A percentile compares a stretch with the other conserved stretches of the same genome.
These are phyloP conservation scores for Hydra vulgaris DNA, from an alignment of 30 jellyfish, hydroid and myxozoan genomes.

Conservation along the genomic window DNA sequence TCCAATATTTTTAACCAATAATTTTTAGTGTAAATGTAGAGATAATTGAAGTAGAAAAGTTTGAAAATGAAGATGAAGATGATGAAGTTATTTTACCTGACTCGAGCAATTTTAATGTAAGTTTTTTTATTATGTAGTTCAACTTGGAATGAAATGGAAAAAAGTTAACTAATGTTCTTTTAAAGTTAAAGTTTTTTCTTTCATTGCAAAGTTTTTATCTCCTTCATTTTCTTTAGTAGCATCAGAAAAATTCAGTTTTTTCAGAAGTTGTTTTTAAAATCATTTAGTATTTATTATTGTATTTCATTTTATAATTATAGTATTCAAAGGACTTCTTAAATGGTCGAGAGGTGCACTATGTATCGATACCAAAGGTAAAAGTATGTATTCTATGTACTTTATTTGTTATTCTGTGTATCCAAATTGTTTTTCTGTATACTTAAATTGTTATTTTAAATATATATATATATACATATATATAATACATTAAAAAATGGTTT, in stretches of 20 bases:
- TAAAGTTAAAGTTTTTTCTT: too few species aligned
- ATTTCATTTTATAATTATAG: conserved; percentile 23
- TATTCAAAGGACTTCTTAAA: conserved; percentile 43
- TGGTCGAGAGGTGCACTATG: conserved; percentile 67
- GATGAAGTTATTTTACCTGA: conserved; percentile 29
- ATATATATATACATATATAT: too few species aligned
- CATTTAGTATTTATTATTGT: too few species aligned
- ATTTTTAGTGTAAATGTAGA: background rate
- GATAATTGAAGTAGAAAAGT: conserved; percentile 5
- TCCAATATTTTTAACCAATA: too few species aligned
- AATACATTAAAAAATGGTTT: too few species aligned
- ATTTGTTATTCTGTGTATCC: background rate
- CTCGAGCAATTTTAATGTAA: conserved; percentile 30
- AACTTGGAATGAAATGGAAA: background rate
- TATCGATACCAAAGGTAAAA: conserved; percentile 65
- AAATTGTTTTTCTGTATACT: background rate
- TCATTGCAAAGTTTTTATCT: background rate
- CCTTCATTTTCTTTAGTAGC: too few species aligned
- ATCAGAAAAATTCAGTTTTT: too few species aligned
- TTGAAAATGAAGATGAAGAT: conserved; percentile 28
- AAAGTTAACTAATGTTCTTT: too few species aligned
- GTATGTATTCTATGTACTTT: background rate
- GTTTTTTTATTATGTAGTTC: background rate
- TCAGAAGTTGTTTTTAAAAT: too few species aligned
- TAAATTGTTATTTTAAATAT: too few species aligned